A percentile compares a stretch with the other conserved stretches of the same genome.
Conservation (phyloP, 2,113 vertebrate genomes). For the Chrysochloris asiatica region DNA sequence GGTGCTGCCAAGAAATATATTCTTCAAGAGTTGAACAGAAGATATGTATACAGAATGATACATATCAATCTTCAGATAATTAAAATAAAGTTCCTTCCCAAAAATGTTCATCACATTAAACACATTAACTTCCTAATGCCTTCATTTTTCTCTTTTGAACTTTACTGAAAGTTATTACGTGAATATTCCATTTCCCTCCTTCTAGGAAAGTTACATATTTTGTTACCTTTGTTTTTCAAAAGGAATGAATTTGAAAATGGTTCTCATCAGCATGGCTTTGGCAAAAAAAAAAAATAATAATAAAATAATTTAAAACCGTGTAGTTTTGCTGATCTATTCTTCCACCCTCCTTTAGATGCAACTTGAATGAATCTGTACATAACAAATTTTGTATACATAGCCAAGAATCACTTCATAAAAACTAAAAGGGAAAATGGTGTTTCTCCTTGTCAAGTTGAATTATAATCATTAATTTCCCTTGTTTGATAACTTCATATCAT, state of each 20-base stretch:
- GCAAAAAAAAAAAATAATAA: constrained; percentile 7
- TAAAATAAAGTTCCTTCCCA: constrained; percentile 22
- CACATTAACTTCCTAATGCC: constrained; percentile 2
- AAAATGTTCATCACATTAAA: constrained; percentile 6
- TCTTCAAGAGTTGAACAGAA: constrained; percentile 32
- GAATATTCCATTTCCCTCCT: constrained; percentile 17
- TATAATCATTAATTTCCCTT: constrained; percentile 51
- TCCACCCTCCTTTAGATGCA: background rate
- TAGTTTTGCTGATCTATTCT: background rate
- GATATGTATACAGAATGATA: background rate
- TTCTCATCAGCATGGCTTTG: background rate
- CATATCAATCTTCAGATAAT: background rate
- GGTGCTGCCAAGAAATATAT: background rate
- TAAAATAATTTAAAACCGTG: no score
- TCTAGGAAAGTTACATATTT: constrained; percentile 47
- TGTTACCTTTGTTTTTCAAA: constrained; percentile 12
- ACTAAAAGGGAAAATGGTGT: background rate
- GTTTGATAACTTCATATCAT: background rate
- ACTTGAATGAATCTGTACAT: background rate
- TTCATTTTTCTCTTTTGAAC: constrained; percentile 33
- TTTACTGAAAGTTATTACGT: constrained; percentile 18
- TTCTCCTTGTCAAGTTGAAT: background rate
- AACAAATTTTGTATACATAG: background rate
- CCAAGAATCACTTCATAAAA: constrained; percentile 32
- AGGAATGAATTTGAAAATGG: background rate